Percentiles rank a stretch among this genome's conserved stretches.
phyloP scores from a whole-genome alignment of 2,113 vertebrate species.

The Phaetusa simplex region DNA sequence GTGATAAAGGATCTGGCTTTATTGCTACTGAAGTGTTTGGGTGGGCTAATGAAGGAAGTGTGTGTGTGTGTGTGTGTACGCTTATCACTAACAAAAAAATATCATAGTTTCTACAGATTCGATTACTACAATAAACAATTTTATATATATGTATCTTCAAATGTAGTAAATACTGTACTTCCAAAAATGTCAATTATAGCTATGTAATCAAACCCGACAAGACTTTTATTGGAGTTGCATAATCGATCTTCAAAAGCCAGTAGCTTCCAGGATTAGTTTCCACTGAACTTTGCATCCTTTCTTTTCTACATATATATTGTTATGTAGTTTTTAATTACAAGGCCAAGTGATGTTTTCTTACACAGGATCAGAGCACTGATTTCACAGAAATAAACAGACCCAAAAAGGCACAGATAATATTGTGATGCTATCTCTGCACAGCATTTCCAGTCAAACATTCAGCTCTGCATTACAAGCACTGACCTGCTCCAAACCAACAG shows the following conservation, averaged over 20 bases:
- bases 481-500: background rate
- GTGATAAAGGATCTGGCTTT: background rate
- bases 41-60: background rate
- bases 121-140: background rate
- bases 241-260: background rate
- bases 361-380: rapidly evolving
- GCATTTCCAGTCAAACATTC: background rate
- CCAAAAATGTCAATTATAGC: background rate
- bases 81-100: background rate
- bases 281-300: background rate
- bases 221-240: background rate
- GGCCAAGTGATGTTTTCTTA: background rate
- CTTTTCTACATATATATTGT: background rate
- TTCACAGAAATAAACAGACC: background rate
- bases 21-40: background rate
- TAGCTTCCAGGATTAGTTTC: background rate
- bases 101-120: background rate
- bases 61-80: rapidly evolving
- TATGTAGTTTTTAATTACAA: background rate
- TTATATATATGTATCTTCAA: background rate
- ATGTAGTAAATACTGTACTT: background rate
- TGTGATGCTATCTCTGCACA: background rate
- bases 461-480: background rate
- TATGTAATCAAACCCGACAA: background rate
- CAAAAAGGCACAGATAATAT: background rate